Percentiles rank a stretch among this genome's conserved stretches.
These are phyloP conservation scores for Otus scops DNA, from an alignment of 2,797 vertebrate genomes.

Conservation along the genomic window DNA sequence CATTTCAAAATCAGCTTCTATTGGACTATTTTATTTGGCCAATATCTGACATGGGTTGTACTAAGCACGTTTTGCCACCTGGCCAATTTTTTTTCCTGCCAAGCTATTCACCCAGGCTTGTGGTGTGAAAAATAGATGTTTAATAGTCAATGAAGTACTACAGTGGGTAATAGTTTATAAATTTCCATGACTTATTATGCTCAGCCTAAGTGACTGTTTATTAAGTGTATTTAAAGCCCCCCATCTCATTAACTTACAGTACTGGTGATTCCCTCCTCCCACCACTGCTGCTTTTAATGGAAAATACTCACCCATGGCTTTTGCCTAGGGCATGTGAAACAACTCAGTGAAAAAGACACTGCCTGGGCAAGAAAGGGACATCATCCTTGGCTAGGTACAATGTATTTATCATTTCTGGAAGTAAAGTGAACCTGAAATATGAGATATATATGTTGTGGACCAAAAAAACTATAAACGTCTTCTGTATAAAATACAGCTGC, in stretches of 20 bases:
- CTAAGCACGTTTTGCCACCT: constrained; percentile 65
- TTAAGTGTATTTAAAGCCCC: constrained; percentile 69
- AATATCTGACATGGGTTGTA: constrained; percentile 67
- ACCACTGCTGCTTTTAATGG: constrained; percentile 62
- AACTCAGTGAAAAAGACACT: constrained; percentile 45
- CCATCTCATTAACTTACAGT: constrained; percentile 67
- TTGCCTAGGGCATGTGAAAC: constrained; percentile 39
- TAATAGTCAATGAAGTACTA: constrained; percentile 75
- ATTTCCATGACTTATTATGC: constrained; percentile 76
- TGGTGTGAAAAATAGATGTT: constrained; percentile 71
- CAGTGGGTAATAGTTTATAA: constrained; percentile 75
- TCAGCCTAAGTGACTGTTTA: constrained; percentile 70
- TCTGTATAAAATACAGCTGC: constrained; percentile 14
- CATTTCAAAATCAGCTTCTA: constrained; percentile 25
- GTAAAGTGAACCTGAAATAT: not conserved
- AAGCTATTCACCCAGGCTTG: constrained; percentile 63
- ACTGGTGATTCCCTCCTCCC: constrained; percentile 62
- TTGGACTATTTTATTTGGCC: constrained; percentile 67
- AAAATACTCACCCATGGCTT: constrained; percentile 62
- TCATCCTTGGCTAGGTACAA: constrained; percentile 2
- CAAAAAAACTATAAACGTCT: not conserved
- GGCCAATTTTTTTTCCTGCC: constrained; percentile 69
- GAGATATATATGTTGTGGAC: not conserved
- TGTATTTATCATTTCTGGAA: constrained; percentile 10
- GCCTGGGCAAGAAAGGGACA: constrained; percentile 49